These are phyloP conservation scores for Hylaea fasciaria DNA, from an alignment of 2,888 invertebrate species.

Conservation along the genomic window DNA sequence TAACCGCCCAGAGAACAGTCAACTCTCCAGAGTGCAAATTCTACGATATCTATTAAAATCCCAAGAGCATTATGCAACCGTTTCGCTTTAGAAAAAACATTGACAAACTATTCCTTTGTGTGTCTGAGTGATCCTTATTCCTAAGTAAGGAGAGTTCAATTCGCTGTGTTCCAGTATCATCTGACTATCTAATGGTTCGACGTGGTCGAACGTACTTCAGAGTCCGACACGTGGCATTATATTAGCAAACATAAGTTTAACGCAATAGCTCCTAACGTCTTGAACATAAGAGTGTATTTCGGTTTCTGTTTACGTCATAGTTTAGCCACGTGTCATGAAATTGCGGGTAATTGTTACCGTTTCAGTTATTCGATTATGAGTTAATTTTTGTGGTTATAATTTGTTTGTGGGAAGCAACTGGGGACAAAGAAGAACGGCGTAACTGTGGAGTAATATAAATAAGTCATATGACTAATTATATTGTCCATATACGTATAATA, in stretches of 20 bases:
- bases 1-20: slow-evolving; percentile 9
- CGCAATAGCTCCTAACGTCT: background rate
- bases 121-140: background rate
- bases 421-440: slow-evolving; percentile 5
- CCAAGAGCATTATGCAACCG: slow-evolving; percentile 20
- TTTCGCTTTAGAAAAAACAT: background rate
- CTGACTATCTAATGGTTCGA: background rate
- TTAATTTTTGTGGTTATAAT: slow-evolving; percentile 24
- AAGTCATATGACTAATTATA: no score
- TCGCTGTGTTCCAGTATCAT: background rate
- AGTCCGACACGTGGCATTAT: slow-evolving; percentile 28
- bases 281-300: slow-evolving; percentile 21
- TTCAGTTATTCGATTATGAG: slow-evolving; percentile 37
- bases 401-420: slow-evolving; percentile 23
- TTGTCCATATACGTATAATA: no score
- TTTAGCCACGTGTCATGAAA: slow-evolving; percentile 40
- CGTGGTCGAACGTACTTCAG: background rate
- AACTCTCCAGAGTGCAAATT: slow-evolving; percentile 28
- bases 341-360: slow-evolving; percentile 39
- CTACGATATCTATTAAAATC: slow-evolving; percentile 31
- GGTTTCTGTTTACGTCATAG: slow-evolving; percentile 10
- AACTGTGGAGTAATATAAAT: background rate
- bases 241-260: slow-evolving; percentile 6
- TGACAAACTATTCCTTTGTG: background rate
- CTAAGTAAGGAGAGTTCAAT: slow-evolving; percentile 6